Base-by-base conservation (phyloP, 2,797 vertebrate species). In the Taeniopygia guttata region DNA sequence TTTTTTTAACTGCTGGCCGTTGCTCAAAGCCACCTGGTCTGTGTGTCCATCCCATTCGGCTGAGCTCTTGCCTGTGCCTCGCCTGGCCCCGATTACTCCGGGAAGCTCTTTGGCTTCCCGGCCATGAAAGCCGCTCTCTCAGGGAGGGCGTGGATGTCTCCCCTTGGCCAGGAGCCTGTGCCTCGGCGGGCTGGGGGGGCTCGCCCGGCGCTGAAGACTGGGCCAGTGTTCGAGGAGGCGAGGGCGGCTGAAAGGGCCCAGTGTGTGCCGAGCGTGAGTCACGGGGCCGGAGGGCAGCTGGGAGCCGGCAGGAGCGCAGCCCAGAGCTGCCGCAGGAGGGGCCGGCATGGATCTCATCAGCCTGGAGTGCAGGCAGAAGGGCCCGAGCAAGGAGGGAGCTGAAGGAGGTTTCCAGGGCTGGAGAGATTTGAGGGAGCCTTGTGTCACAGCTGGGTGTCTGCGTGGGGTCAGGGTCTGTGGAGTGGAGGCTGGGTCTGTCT, bases 161-260 rank as follows among this genome's bases (percentile, higher is more conserved):
- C 58, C 76, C 80, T 94, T 96, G 97, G 97, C 95, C 43, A 1
- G 83, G 52, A 87, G 95, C 97, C 96, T 21, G 93, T 67, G 93
- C 95, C 14, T 94, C 91, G 93, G 94, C 79, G 5, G 62, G 67
- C 86, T 69, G 91, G 76, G 30, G 52, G 49, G 60, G 43, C 85
- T 92, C 43, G 26, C 67, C 6, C 3, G 17, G 83, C 72, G 12
- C 87, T 34, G 83, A 97, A 97, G 96, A 98, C 94, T 97, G 69
- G 91, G 89, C 70, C 94, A 98, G 97, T 98, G 97, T 97, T 97
- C 3, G 32, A 82, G 92, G 32, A 82, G 92, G 82, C 2, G 3
- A 87, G 85, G 22, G 72, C 90, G 75, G 58, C 96, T 98, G 97
- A 98, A 98, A 98, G 97, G 95, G 91, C 30, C 76, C 97, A 97